Percentiles rank a stretch among this genome's conserved stretches.
Evolutionary conservation across 1,140 invertebrate genomes (phyloP).

Genomic region (Acromyrmex echinatior): DNA sequence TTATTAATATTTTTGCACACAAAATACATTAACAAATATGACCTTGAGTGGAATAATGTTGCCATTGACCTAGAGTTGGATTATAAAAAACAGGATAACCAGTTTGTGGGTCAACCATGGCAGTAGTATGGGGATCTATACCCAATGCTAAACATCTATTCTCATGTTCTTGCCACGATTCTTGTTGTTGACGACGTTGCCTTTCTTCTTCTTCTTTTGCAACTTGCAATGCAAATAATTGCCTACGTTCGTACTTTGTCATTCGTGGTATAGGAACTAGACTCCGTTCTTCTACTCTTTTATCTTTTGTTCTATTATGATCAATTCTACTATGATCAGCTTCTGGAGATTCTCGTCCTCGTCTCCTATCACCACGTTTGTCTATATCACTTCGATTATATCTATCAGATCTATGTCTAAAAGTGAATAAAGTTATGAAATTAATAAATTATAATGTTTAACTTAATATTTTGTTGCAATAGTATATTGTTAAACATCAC

Average conservation of each 20-base stretch:
- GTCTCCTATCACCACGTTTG: slow-evolving; percentile 82
- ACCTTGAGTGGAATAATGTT: slow-evolving; percentile 86
- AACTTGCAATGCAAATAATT: slow-evolving; percentile 92
- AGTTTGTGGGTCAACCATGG: slow-evolving; percentile 87
- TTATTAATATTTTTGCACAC: not conserved
- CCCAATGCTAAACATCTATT: slow-evolving; percentile 88
- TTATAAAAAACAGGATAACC: slow-evolving; percentile 89
- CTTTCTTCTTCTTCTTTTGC: slow-evolving; percentile 90
- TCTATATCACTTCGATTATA: slow-evolving; percentile 80
- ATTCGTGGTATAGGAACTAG: slow-evolving; percentile 86
- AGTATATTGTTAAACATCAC: not conserved
- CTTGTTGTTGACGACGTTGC: slow-evolving; percentile 88
- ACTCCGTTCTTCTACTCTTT: slow-evolving; percentile 82
- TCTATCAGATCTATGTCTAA: slow-evolving; percentile 80
- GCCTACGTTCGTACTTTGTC: slow-evolving; percentile 91
- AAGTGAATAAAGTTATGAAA: slow-evolving; percentile 12
- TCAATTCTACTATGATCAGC: slow-evolving; percentile 79
- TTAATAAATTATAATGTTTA: slow-evolving; percentile 26
- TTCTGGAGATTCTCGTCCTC: slow-evolving; percentile 85
- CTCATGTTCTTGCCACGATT: slow-evolving; percentile 89
- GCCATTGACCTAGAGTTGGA: slow-evolving; percentile 89
- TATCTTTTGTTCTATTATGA: slow-evolving; percentile 81
- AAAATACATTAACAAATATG: slow-evolving; percentile 28
- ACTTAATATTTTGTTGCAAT: not conserved
- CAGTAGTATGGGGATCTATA: slow-evolving; percentile 87